Evolutionary conservation across 2,888 invertebrate genomes (phyloP), one percentile per base, ranked within the genome.

Genomic region (Orthosia cruda): DNA sequence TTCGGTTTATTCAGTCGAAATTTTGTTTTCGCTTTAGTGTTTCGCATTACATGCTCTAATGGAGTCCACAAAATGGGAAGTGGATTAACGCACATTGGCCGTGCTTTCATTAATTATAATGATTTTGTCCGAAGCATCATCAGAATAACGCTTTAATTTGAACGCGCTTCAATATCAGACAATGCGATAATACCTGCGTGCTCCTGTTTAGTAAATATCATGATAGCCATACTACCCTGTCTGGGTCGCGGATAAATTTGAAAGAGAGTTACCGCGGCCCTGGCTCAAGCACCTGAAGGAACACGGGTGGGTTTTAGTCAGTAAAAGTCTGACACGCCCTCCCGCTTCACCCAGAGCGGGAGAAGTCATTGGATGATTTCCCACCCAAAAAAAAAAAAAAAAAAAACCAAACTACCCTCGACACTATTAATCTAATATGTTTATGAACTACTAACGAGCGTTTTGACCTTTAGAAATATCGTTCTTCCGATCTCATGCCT

Each of bases 91-190:
- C 78, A 77, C 79, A 76, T 68, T 72, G 80, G 73, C 74, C 81
- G 75, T 84, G 82, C 82, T 88, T 87, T 85, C 81, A 90, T 89
- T 89, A 86, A 89, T 90, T 89, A 88, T 90, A 88, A 91, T 85
- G 77, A 89, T 90, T 89, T 88, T 87, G 86, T 84, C 71, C 86
- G 77, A 82, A 86, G 87, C 87, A 84, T 86, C 88, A 87, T 89
- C 87, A 82, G 80, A 85, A 88, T 87, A 86, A 85, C 83, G 85
- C 81, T 84, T 86, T 84, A 87, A 89, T 89, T 89, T 89, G 83
- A 68, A 78, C 73, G 64, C 64, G 81, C 79, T 84, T 85, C 81
- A 73, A 66, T 81, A 77, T 80, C 74, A 65, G 57, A 75, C 76
- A 71, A 73, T 75, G 69, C 63, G 55, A 55, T 75, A 71, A 71